Conservation (phyloP, 2,888 invertebrate genomes). For the Lordiphosa fenestrarum region DNA sequence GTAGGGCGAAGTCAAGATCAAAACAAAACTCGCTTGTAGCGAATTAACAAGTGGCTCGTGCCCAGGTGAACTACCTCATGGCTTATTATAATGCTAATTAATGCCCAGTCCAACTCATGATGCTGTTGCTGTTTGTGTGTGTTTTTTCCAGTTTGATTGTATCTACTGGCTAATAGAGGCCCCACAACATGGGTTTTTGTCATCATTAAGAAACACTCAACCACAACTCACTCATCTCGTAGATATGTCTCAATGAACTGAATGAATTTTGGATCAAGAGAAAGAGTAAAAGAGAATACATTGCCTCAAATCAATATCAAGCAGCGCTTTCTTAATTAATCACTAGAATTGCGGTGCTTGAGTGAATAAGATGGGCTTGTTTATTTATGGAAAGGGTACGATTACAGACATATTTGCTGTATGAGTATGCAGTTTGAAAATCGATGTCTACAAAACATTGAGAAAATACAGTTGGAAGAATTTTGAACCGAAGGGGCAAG, state of each 20-base stretch:
- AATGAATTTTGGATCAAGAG: conserved; percentile 9
- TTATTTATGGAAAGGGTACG: too few relatives aligned
- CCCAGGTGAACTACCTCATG: conserved; percentile 66
- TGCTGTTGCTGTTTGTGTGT: conserved; percentile 17
- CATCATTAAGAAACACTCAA: conserved; percentile 35
- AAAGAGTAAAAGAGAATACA: conserved; percentile 10
- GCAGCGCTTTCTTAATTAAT: too few relatives aligned
- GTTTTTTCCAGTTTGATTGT: conserved; percentile 21
- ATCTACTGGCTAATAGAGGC: conserved; percentile 8
- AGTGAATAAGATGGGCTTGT: too few relatives aligned
- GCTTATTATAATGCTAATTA: conserved; percentile 63
- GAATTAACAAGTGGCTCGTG: conserved; percentile 61
- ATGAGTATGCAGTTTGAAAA: too few relatives aligned
- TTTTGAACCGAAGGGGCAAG: too few relatives aligned
- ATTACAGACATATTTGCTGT: too few relatives aligned
- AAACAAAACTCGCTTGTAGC: conserved; percentile 22
- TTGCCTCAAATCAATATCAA: not conserved
- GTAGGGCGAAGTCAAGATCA: conserved; percentile 58
- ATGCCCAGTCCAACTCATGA: conserved; percentile 41
- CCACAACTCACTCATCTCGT: conserved; percentile 24
- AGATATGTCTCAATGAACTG: conserved; percentile 19
- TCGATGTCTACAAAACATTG: too few relatives aligned
- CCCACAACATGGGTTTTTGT: conserved; percentile 26
- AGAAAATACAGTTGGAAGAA: too few relatives aligned
- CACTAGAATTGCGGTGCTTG: too few relatives aligned